Conservation (phyloP, 1,140 invertebrate species). For the Caenorhabditis latens region DNA sequence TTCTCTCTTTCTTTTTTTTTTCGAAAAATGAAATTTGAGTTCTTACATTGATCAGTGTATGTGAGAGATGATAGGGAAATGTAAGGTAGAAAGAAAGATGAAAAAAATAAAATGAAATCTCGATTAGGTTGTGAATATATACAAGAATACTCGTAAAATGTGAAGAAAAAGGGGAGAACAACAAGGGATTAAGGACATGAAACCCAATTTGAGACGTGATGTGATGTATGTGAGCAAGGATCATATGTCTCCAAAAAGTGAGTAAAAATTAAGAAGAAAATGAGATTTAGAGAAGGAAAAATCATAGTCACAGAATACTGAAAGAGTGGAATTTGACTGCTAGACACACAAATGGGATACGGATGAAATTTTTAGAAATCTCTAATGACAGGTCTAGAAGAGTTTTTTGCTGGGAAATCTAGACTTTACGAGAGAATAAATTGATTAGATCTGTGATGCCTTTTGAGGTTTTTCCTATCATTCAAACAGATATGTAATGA, state of each 20-base stretch:
- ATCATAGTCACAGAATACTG: too few species aligned
- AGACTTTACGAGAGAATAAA: too few species aligned
- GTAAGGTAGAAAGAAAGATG: background rate
- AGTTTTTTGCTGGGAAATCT: too few species aligned
- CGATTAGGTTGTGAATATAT: background rate
- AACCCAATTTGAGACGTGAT: constrained; percentile 46
- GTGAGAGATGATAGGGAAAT: background rate
- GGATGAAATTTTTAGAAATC: too few species aligned
- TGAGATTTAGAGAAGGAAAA: background rate
- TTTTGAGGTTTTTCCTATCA: too few species aligned
- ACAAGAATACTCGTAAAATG: background rate
- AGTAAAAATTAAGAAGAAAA: background rate
- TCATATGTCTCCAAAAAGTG: constrained; percentile 4
- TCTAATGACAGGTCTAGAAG: too few species aligned
- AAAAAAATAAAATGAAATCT: background rate
- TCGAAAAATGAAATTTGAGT: background rate
- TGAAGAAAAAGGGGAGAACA: background rate
- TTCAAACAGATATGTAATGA: too few species aligned
- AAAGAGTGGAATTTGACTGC: too few species aligned
- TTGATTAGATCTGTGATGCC: too few species aligned
- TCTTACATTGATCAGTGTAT: background rate
- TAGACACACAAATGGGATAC: too few species aligned
- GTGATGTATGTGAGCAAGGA: constrained; percentile 26
- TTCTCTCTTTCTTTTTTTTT: background rate
- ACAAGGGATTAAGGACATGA: background rate